phyloP scores from a whole-genome alignment of 1,140 invertebrate genomes.

The Bilobella aurantiaca region DNA sequence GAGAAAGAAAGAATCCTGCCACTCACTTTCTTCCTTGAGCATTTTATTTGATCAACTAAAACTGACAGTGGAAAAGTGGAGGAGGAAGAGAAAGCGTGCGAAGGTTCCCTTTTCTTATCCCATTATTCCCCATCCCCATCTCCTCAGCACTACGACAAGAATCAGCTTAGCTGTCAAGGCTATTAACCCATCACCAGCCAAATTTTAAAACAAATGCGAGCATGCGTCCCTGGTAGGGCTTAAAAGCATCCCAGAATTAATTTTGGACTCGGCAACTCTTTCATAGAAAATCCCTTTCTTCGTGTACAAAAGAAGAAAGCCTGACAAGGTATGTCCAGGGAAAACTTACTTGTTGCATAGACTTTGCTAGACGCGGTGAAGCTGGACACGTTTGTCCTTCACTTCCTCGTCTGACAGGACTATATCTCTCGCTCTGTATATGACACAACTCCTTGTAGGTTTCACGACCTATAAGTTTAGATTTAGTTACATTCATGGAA shows the following conservation, averaged over 20 bases:
- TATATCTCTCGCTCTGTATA: conserved; percentile 65
- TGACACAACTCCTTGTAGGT: conserved; percentile 49
- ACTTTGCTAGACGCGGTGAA: conserved; percentile 38
- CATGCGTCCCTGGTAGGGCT: neutral
- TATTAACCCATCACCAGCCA: neutral
- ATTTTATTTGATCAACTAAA: neutral
- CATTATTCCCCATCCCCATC: neutral
- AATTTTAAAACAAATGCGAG: neutral
- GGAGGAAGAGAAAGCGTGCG: no score
- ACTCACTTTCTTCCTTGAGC: neutral
- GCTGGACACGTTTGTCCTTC: conserved; percentile 56
- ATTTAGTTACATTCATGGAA: no score
- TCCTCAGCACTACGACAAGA: neutral
- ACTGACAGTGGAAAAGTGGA: neutral
- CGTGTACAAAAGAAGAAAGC: no score
- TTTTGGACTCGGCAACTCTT: neutral
- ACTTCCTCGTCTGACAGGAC: conserved; percentile 76
- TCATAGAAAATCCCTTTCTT: no score
- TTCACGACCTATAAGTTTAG: conserved; percentile 43
- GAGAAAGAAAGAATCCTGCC: neutral
- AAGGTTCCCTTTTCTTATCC: no score
- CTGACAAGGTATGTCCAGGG: no score
- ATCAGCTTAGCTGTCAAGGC: neutral
- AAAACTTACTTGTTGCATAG: conserved; percentile 44
- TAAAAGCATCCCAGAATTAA: neutral